A percentile compares a stretch with the other conserved stretches of the same genome.
These are phyloP conservation scores for Danio jaintianensis DNA, from an alignment of 2,797 vertebrate species.

Conservation along the genomic window DNA sequence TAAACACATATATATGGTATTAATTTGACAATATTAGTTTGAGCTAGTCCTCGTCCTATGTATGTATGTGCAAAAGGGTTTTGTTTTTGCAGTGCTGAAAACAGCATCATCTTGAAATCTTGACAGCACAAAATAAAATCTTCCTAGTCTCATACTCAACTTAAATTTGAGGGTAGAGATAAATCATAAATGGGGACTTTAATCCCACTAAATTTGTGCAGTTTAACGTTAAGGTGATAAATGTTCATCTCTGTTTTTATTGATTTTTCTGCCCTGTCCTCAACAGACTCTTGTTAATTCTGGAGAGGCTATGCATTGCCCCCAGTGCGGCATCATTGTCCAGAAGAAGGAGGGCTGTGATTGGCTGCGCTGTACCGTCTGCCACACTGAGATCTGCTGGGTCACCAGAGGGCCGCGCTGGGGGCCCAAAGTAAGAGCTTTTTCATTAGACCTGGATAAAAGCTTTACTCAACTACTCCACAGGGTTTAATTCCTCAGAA, in stretches of 20 bases:
- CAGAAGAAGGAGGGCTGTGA: slow-evolving; percentile 87
- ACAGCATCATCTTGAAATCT: too few relatives aligned
- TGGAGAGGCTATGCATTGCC: slow-evolving; percentile 85
- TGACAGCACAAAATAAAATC: too few relatives aligned
- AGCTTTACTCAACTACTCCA: background rate
- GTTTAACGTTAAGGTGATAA: background rate
- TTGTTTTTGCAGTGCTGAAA: too few relatives aligned
- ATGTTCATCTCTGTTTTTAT: background rate
- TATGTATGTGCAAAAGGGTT: too few relatives aligned
- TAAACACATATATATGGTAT: too few relatives aligned
- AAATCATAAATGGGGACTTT: too few relatives aligned
- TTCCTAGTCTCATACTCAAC: too few relatives aligned
- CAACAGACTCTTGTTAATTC: slow-evolving; percentile 81
- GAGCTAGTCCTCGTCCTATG: too few relatives aligned
- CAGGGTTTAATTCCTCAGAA: background rate
- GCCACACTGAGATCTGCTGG: slow-evolving; percentile 88
- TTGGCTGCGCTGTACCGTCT: slow-evolving; percentile 85
- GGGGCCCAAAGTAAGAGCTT: slow-evolving; percentile 77
- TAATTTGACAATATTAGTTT: too few relatives aligned
- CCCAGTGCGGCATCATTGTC: slow-evolving; percentile 84
- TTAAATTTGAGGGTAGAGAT: too few relatives aligned
- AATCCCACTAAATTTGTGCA: background rate
- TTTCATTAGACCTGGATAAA: slow-evolving; percentile 18
- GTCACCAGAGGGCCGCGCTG: slow-evolving; percentile 84
- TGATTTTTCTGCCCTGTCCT: background rate